These are phyloP conservation scores for Zaprionus vittiger DNA, from an alignment of 1,140 invertebrate genomes.

Conservation along the genomic window DNA sequence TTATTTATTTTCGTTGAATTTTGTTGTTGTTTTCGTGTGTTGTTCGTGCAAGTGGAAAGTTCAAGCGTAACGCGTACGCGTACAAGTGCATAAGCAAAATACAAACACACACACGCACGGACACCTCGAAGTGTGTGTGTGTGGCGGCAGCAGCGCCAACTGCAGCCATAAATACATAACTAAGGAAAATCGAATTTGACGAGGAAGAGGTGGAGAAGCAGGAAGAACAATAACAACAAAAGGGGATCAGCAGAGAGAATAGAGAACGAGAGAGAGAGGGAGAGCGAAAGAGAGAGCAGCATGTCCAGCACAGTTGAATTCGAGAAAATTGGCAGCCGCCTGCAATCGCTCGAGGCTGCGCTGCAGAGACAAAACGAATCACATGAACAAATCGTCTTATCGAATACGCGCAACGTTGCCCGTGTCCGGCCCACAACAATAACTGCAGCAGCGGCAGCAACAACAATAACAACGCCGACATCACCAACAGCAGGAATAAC, in stretches of 20 bases:
- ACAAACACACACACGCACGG: constrained; percentile 36
- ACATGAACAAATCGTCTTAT: constrained; percentile 71
- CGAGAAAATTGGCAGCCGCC: constrained; percentile 86
- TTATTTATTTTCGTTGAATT: constrained; percentile 40
- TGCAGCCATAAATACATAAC: constrained; percentile 54
- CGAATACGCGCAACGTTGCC: constrained; percentile 46
- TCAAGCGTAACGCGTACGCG: constrained; percentile 44
- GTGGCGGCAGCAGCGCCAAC: constrained; percentile 36
- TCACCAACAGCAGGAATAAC: constrained; percentile 23
- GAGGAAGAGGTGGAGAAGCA: constrained; percentile 4
- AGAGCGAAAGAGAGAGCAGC: constrained; percentile 3
- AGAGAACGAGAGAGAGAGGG: background rate
- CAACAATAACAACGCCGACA: constrained; percentile 14
- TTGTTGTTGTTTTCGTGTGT: constrained; percentile 40
- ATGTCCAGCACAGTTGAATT: constrained; percentile 73
- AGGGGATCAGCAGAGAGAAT: background rate
- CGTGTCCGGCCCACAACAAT: constrained; percentile 54
- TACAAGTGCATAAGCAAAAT: constrained; percentile 48
- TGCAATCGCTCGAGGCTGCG: constrained; percentile 88
- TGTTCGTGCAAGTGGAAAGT: constrained; percentile 52
- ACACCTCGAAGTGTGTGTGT: constrained; percentile 41
- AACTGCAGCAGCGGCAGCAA: constrained; percentile 25
- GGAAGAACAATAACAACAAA: constrained; percentile 14
- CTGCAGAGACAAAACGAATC: constrained; percentile 88
- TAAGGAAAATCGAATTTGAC: constrained; percentile 48